Evolutionary conservation across 2,888 invertebrate species (phyloP), one percentile per base, ranked within the genome.

Genomic region (Buathra laborator): DNA sequence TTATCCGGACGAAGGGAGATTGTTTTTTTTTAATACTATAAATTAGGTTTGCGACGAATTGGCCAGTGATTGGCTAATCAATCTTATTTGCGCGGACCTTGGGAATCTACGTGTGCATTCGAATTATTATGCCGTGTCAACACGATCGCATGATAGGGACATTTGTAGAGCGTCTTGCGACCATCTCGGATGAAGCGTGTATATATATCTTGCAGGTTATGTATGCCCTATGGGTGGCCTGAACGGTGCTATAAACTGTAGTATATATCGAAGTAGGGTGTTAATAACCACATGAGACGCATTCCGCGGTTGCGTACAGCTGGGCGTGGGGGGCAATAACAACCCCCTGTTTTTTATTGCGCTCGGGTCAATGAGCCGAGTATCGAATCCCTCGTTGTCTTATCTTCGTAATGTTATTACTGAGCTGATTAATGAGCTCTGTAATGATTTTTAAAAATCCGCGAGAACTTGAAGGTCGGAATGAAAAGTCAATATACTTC

Each of bases 201-300:
- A 71, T 64, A 66, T 71, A 70, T 70, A 74, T 64, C 37, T n/a
- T 56, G 67, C 78, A 72, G 72, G 84, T 71, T 84, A 84, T 89
- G 51, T 67, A 48, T 37, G 24, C 43, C 19, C 37, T 72, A 80
- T 48, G 44, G 66, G 56, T 37, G 53, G 19, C 6, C 56, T 19
- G 43, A 32, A 81, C 56, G 24, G 53, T 67, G 59, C 48, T 29
- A 62, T 81, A 75, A 75, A 75, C 46, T 68, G 51, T 19, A 43
- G 66, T 68, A 48, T 68, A 81, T 75, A 46, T 78, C 37, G 29
- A 66, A 80, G 80, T 71, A 44, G 71, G 68, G 37, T 14, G 74
- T 74, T 87, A 81, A 88, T 87, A 89, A 83, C 77, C 62, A 71
- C 83, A 86, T 80, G 79, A 86, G 85, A 64, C 64, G 68, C 81